Evolutionary conservation across 2,113 vertebrate genomes (phyloP).

Genomic region (Ascaphus truei): DNA sequence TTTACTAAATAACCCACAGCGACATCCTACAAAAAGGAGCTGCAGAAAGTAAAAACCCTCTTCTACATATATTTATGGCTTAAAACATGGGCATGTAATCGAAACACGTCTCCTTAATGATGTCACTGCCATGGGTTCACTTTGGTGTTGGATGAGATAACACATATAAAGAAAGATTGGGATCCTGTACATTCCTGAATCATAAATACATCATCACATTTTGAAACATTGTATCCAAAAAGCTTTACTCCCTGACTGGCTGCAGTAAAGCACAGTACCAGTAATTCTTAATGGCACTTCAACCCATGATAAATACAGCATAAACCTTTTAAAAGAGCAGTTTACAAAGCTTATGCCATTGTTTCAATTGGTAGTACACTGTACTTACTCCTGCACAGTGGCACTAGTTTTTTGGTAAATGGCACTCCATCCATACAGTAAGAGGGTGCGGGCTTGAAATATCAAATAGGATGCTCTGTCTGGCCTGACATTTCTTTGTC

Average conservation of each 20-base stretch:
- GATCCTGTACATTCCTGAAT: conserved; percentile 19
- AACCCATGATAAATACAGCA: conserved; percentile 16
- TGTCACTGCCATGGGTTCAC: conserved; percentile 20
- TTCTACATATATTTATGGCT: conserved; percentile 6
- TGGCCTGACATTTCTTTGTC: conserved; percentile 26
- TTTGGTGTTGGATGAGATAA: conserved; percentile 8
- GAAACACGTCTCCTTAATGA: conserved; percentile 24
- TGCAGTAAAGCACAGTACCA: conserved; percentile 26
- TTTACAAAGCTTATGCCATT: no score
- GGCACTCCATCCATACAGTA: no score
- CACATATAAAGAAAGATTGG: conserved; percentile 20
- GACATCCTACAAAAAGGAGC: not conserved
- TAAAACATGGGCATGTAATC: conserved; percentile 8
- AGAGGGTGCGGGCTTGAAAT: not conserved
- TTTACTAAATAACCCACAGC: not conserved
- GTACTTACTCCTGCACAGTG: no score
- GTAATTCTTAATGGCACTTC: conserved; percentile 13
- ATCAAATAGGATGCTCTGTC: conserved; percentile 2
- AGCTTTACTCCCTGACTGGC: conserved; percentile 25
- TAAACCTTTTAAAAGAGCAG: not conserved
- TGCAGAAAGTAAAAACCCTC: conserved; percentile 1
- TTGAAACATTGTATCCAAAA: conserved; percentile 24
- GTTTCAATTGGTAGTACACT: no score
- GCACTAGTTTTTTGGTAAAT: no score
- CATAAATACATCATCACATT: conserved; percentile 29